Base-by-base conservation (phyloP, 2,797 vertebrate genomes). In the Channallabes apus region DNA sequence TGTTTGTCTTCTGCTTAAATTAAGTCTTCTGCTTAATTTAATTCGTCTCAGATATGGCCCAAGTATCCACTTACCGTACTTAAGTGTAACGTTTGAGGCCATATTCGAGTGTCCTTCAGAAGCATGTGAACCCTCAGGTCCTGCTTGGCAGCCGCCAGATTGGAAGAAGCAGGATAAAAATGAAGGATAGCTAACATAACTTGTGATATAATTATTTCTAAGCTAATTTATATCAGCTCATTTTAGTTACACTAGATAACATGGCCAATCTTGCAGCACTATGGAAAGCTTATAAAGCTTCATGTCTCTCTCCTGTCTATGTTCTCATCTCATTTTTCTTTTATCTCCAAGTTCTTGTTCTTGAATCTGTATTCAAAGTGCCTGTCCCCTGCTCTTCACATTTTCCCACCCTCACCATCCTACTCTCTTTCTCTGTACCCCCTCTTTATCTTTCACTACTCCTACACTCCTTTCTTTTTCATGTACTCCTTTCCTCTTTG, bases 321-420 rank as follows among this genome's bases (percentile, higher is more conserved):
- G 61, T 82, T 75, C 24, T 68, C 27, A 18, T 77, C 79, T 38
- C 64, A 51, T 75, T 41, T 83, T 67, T 83, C 65, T 83, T 79
- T 79, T 76, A 59, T 83, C 38, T 58, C 18, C 32, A 64, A 72
- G 29, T 68, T 8, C 75, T 83, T 86, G 65, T 79, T 77, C 81
- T 79, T 73, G 32, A 79, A 83, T 83, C 24, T 77, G 61, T 73
- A 79, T 86, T 86, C 75, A 86, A 83, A 86, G 67, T 80, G 58
- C 27, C 58, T 38, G 73, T 86, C 80, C 73, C 29, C 46, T 83
- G 65, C 75, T 83, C 75, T 83, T 86, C 38, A 83, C 56, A 79
- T 72, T 83, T 83, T 79, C 56, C 85, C 85, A 86, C 81, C 67
- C 75, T 86, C 73, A 78, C 18, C 80, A 59, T 73, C 82, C 78